Conservation (phyloP, 2,888 invertebrate species). For the Dolomedes plantarius region DNA sequence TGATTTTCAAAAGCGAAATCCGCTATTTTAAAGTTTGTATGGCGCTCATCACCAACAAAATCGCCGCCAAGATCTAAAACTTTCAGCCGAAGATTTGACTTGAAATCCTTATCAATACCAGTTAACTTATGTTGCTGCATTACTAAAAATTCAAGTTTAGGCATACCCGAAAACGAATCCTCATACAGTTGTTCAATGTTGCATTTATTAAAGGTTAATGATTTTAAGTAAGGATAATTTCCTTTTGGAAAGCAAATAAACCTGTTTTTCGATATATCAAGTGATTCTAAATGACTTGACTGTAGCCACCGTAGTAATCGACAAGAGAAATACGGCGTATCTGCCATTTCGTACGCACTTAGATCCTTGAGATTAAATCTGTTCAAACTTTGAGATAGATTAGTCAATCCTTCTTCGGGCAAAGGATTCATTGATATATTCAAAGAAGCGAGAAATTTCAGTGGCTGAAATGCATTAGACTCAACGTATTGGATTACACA, state of each 20-base stretch:
- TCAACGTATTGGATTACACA: neutral
- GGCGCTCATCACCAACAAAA: neutral
- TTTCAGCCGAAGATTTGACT: neutral
- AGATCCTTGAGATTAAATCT: neutral
- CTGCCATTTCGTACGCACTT: neutral
- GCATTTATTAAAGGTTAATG: neutral
- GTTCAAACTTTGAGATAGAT: neutral
- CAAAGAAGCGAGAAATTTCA: neutral
- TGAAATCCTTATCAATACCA: slow-evolving; percentile 1
- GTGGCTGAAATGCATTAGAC: neutral
- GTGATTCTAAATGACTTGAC: neutral
- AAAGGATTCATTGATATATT: slow-evolving; percentile 12
- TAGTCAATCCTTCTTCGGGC: neutral
- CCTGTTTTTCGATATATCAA: slow-evolving; percentile 20
- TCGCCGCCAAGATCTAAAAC: slow-evolving; percentile 17
- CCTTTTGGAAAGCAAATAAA: neutral
- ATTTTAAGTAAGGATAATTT: neutral
- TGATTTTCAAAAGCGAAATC: slow-evolving; percentile 23
- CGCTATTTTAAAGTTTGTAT: neutral
- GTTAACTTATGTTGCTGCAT: slow-evolving; percentile 4
- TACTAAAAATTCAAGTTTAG: neutral
- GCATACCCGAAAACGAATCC: slow-evolving; percentile 1
- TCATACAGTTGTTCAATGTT: neutral
- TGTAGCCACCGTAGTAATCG: neutral
- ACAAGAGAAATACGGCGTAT: slow-evolving; percentile 11